Evolutionary conservation across 2,113 vertebrate genomes (phyloP).

Genomic region (Ptilorrhoa leucosticta): DNA sequence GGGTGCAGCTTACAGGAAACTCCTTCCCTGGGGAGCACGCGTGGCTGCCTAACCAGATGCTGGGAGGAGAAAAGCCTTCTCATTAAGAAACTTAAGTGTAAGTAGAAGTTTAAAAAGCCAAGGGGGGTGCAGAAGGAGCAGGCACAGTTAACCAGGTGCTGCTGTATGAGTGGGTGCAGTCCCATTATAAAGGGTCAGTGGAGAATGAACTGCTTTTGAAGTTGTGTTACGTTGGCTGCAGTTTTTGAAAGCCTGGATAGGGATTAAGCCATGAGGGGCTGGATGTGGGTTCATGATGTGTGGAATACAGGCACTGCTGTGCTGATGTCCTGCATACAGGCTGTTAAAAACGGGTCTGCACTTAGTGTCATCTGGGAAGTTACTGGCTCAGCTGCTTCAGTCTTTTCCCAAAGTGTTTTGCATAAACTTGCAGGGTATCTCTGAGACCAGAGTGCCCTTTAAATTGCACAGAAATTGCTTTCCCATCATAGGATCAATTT

Average conservation of each 20-base stretch:
- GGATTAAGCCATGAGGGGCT: neutral
- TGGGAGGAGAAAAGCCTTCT: neutral
- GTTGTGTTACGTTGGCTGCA: accelerated
- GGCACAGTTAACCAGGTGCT: accelerated
- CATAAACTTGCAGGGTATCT: neutral
- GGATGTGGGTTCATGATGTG: accelerated
- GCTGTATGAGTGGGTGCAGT: accelerated
- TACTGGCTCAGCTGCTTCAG: neutral
- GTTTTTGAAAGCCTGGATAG: neutral
- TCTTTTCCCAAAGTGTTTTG: neutral
- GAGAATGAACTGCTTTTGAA: neutral
- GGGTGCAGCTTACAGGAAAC: neutral
- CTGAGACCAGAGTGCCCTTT: neutral
- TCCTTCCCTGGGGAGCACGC: neutral
- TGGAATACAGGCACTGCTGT: neutral
- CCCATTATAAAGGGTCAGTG: neutral
- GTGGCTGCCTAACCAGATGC: neutral
- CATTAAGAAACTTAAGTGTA: neutral
- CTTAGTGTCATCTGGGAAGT: accelerated
- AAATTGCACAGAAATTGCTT: neutral
- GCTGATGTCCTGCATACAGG: accelerated
- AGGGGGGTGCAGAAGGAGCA: neutral
- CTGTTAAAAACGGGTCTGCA: neutral
- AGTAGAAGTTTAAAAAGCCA: neutral
- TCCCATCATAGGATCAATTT: neutral